A percentile compares a stretch with the other conserved stretches of the same genome.
phyloP scores from a whole-genome alignment of 2,113 vertebrate genomes.

The Rhinopomastus cyanomelas region DNA sequence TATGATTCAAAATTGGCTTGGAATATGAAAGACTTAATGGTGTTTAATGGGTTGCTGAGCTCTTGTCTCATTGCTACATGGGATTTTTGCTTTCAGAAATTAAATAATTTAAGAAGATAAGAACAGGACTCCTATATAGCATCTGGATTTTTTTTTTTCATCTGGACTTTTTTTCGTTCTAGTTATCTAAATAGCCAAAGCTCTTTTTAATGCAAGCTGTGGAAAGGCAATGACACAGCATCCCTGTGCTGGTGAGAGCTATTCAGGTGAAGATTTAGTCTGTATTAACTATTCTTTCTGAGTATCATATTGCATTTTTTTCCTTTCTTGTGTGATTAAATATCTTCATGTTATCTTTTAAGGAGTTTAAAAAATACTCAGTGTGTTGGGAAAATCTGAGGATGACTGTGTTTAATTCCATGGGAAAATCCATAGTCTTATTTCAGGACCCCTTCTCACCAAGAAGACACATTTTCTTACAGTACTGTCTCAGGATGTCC shows the following conservation, averaged over 20 bases:
- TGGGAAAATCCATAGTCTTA: neutral
- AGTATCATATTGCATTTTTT: neutral
- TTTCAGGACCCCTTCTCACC: neutral
- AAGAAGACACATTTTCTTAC: neutral
- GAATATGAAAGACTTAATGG: neutral
- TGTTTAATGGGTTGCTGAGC: slow-evolving; percentile 30
- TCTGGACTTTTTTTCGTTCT: neutral
- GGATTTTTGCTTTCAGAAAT: slow-evolving; percentile 40
- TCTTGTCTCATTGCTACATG: slow-evolving; percentile 26
- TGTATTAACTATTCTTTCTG: neutral
- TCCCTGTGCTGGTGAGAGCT: neutral
- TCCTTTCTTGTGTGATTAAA: neutral
- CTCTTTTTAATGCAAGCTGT: neutral
- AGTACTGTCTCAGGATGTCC: no score
- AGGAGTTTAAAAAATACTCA: neutral
- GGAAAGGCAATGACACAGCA: neutral
- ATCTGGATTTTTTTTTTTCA: neutral
- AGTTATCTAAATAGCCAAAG: neutral
- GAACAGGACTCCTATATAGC: neutral
- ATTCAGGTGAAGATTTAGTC: neutral
- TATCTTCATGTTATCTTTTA: neutral
- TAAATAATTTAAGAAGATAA: slow-evolving; percentile 37
- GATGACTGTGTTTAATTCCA: neutral
- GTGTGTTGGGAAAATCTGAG: neutral
- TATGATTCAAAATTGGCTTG: neutral